Percentiles rank a stretch among this genome's conserved stretches.
phyloP scores from a whole-genome alignment of 35 echinoderm and acorn worm genomes.

The Anneissia japonica region DNA sequence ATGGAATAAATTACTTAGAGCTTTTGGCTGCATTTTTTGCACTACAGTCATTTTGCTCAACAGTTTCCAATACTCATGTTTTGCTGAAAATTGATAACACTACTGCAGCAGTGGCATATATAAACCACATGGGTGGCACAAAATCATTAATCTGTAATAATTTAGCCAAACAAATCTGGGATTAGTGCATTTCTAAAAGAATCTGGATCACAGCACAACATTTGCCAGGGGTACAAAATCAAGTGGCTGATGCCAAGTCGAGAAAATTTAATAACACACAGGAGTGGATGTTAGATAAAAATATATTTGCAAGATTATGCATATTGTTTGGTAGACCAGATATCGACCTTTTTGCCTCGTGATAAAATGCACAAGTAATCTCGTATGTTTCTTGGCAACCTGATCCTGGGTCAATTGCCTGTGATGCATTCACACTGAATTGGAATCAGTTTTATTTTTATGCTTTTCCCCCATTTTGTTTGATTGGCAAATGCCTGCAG shows the following conservation, averaged over 20 bases:
- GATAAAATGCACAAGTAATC: slow-evolving; percentile 14
- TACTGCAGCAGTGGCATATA: neutral
- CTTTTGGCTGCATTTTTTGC: neutral
- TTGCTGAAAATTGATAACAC: neutral
- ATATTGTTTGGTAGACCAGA: neutral
- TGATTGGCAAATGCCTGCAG: slow-evolving; percentile 7
- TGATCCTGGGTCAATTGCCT: slow-evolving; percentile 8
- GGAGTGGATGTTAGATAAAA: slow-evolving; percentile 56
- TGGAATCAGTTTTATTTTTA: slow-evolving; percentile 11
- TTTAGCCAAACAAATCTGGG: neutral
- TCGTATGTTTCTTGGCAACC: slow-evolving; percentile 24
- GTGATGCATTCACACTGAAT: slow-evolving; percentile 12
- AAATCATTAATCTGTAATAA: neutral
- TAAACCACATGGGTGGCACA: neutral
- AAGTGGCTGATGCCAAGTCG: slow-evolving; percentile 49
- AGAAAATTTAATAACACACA: slow-evolving; percentile 46
- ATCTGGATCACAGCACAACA: slow-evolving; percentile 26
- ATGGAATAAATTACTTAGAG: neutral
- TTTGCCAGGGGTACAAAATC: slow-evolving; percentile 43
- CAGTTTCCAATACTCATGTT: neutral
- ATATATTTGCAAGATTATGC: neutral
- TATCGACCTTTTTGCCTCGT: slow-evolving; percentile 34
- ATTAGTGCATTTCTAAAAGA: neutral
- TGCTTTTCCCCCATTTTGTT: slow-evolving; percentile 10
- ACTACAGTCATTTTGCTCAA: neutral